Conservation (phyloP, 2,888 invertebrate genomes). For the Lasioglossum pauxillum region DNA sequence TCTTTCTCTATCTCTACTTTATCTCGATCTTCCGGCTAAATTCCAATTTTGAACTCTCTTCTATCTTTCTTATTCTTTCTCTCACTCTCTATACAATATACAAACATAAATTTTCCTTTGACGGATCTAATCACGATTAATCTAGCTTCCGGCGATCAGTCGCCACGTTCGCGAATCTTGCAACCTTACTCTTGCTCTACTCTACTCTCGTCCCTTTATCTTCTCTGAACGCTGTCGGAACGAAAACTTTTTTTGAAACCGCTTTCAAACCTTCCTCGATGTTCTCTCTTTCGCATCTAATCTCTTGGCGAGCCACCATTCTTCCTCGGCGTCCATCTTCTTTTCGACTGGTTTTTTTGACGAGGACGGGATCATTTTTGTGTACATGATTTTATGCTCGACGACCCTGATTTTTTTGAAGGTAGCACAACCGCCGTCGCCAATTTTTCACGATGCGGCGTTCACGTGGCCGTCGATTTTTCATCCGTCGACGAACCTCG, state of each 20-base stretch:
- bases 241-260: background rate
- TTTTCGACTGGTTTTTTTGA: conserved; percentile 27
- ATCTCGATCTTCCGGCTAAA: conserved; percentile 18
- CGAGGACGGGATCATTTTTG: conserved; percentile 16
- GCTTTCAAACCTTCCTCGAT: conserved; percentile 38
- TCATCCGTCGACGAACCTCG: conserved; percentile 5
- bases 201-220: background rate
- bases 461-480: background rate
- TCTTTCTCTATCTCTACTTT: conserved; percentile 22
- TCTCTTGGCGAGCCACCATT: conserved; percentile 9
- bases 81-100: conserved; percentile 18
- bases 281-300: conserved; percentile 20
- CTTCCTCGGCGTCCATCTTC: conserved; percentile 28
- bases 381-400: background rate
- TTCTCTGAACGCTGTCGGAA: background rate
- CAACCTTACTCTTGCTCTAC: conserved; percentile 2
- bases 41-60: conserved; percentile 21
- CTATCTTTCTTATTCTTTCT: conserved; percentile 7
- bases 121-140: background rate
- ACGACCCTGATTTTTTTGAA: background rate
- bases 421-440: background rate
- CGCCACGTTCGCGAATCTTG: conserved; percentile 10
- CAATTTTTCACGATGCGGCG: background rate
- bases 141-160: background rate
- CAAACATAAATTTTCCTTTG: conserved; percentile 18